A percentile compares a stretch with the other conserved stretches of the same genome.
These are phyloP conservation scores for Aphidius ervi DNA, from an alignment of 1,140 invertebrate genomes.

Conservation along the genomic window DNA sequence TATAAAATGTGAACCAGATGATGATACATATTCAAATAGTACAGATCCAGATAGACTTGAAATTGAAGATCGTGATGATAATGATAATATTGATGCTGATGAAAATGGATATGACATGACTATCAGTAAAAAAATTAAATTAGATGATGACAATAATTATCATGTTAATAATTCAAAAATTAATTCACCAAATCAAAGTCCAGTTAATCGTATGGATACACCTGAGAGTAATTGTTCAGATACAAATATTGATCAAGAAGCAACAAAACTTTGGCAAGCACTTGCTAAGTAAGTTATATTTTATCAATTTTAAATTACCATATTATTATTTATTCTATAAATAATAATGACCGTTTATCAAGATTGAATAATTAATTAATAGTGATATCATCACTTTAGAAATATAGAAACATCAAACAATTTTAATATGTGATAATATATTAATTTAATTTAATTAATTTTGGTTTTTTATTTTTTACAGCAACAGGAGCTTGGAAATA, in stretches of 20 bases:
- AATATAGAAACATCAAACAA: background rate
- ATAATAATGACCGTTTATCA: constrained; percentile 28
- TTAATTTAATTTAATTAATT: constrained; percentile 1
- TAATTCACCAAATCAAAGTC: constrained; percentile 41
- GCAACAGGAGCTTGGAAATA: constrained; percentile 49
- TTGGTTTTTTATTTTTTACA: constrained; percentile 27
- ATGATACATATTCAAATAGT: constrained; percentile 53
- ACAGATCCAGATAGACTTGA: constrained; percentile 58
- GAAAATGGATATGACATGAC: constrained; percentile 52
- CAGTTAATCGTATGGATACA: constrained; percentile 51
- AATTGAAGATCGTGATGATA: constrained; percentile 50
- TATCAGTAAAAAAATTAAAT: constrained; percentile 31
- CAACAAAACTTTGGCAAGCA: constrained; percentile 57
- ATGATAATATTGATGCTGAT: constrained; percentile 36
- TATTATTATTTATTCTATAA: constrained; percentile 12
- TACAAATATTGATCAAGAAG: constrained; percentile 57
- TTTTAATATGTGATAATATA: constrained; percentile 3
- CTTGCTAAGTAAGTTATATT: constrained; percentile 50
- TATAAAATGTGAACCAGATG: constrained; percentile 46
- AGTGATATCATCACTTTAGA: constrained; percentile 26
- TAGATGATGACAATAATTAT: constrained; percentile 34
- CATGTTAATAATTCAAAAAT: constrained; percentile 33
- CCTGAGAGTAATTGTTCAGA: constrained; percentile 57
- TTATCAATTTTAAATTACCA: background rate
- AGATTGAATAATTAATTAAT: constrained; percentile 30